Base-by-base conservation (phyloP, 2,113 vertebrate genomes). In the Alces alces region DNA sequence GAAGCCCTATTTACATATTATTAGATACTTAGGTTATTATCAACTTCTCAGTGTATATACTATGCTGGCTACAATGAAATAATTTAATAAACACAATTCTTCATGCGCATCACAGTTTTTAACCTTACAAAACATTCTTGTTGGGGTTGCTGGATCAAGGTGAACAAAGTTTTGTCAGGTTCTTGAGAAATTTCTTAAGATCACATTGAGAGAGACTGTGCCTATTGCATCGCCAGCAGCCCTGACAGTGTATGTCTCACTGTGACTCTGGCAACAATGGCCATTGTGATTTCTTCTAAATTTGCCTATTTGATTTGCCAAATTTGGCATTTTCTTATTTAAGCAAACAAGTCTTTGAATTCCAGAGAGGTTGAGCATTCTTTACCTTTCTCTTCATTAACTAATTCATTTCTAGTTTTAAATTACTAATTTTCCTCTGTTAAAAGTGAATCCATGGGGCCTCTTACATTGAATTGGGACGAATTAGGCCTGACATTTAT, bases 291-390 rank as follows among this genome's bases (percentile, higher is more conserved):
- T 91, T 61, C 79, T 90, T 95, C 89, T 84, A 76, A 80, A 28
- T 82, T 95, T 57, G 66, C 86, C 89, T 7, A 93, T 70, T 83
- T 93, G 86, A 79, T 93, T 94, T 82, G 91, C 58, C 45, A 86
- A 28, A n/a, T 33, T 43, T 79, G 76, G 78, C 36, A 86, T 96
- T 96, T 96, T 91, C 73, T 97, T 61, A 50, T 90, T 79, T 86
- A 33, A 36, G 82, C 66, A 82, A 86, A 33, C 19, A 30, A 91
- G 52, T 55, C 89, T 96, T 95, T 93, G 96, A 61, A 58, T 93
- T 88, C 88, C 87, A 92, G 86, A 76, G 50, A 89, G 21, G 52
- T 60, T 88, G 93, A 82, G 33, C 33, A 45, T 86, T 85, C 95
- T 93, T 88, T 64, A 45, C 61, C 85, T 33, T 36, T 61, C 55